Percentiles rank a stretch among this genome's conserved stretches.
Conservation (phyloP, 1,140 invertebrate genomes). For the Dendroctonus ponderosae region DNA sequence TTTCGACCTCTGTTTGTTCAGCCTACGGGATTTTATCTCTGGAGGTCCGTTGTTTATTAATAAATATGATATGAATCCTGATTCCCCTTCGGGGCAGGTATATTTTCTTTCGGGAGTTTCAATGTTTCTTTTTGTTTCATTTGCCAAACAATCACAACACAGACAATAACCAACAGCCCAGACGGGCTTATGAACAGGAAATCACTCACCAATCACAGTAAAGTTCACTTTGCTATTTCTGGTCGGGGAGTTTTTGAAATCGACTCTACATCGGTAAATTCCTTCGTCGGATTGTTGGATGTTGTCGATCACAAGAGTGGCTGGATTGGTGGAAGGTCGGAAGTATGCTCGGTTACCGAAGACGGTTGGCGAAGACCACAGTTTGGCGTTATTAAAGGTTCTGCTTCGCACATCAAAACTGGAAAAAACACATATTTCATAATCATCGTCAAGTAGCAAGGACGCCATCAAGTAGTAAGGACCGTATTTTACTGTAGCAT, state of each 20-base stretch:
- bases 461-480: not conserved
- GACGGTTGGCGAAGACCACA: conserved; percentile 77
- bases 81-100: too few relatives aligned
- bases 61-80: too few relatives aligned
- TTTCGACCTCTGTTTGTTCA: too few relatives aligned
- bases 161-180: too few relatives aligned
- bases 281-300: conserved; percentile 74
- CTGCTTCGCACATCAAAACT: conserved; percentile 81
- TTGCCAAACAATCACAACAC: too few relatives aligned
- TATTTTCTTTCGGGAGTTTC: too few relatives aligned
- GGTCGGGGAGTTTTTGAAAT: conserved; percentile 84
- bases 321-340: conserved; percentile 64
- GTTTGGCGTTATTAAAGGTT: conserved; percentile 66
- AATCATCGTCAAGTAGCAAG: not conserved
- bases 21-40: too few relatives aligned
- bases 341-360: conserved; percentile 77
- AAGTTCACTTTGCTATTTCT: conserved; percentile 82
- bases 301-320: conserved; percentile 70
- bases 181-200: not conserved
- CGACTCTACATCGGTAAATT: conserved; percentile 82
- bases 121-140: too few relatives aligned
- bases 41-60: too few relatives aligned
- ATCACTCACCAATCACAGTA: conserved; percentile 78
- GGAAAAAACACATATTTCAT: conserved; percentile 45
- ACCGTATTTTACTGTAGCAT: too few relatives aligned